Conservation (phyloP, 2,888 invertebrate genomes). For the Tribolium freemani region DNA sequence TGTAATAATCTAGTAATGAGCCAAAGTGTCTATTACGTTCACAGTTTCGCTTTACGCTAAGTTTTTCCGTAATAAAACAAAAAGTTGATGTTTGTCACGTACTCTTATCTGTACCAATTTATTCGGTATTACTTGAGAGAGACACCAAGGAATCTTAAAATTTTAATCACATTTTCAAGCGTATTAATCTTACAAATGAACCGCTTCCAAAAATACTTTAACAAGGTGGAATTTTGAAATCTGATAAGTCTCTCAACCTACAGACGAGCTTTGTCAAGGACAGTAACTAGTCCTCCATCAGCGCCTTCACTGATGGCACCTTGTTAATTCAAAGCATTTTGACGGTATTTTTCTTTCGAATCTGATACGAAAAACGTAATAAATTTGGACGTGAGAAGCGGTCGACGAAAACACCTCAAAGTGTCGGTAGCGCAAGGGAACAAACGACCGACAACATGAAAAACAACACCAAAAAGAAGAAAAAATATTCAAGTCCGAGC, state of each 20-base stretch:
- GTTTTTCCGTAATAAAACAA: no score
- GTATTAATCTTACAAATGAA: not conserved
- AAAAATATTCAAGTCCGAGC: slow-evolving; percentile 10
- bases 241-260: not conserved
- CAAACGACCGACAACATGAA: slow-evolving; percentile 22
- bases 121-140: not conserved
- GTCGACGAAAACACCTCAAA: slow-evolving; percentile 25
- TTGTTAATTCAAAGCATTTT: slow-evolving; percentile 13
- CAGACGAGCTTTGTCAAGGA: not conserved
- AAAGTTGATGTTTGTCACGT: not conserved
- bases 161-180: not conserved
- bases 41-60: not conserved
- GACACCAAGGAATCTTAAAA: not conserved
- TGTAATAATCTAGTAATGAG: not conserved
- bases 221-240: not conserved
- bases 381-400: slow-evolving; percentile 27
- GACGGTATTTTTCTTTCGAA: slow-evolving; percentile 8
- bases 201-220: not conserved
- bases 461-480: not conserved
- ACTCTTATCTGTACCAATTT: not conserved
- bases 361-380: slow-evolving; percentile 25
- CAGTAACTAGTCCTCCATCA: not conserved
- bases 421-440: slow-evolving; percentile 16
- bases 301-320: slow-evolving; percentile 2
- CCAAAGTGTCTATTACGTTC: not conserved